phyloP scores from a whole-genome alignment of 2,113 vertebrate genomes.

The Astur gentilis region DNA sequence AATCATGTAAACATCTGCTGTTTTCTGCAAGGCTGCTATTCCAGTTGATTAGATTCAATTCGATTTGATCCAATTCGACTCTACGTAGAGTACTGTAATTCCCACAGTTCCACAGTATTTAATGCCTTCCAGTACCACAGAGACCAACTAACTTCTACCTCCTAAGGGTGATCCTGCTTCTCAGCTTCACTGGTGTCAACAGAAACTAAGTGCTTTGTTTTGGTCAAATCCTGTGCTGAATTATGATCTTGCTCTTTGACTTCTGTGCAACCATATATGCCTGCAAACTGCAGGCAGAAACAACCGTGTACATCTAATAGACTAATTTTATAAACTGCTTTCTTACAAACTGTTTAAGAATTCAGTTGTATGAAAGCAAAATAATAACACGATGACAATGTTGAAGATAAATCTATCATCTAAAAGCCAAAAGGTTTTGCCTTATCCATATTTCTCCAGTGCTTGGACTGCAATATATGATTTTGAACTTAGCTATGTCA shows the following conservation, averaged over 20 bases:
- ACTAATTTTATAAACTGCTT: neutral
- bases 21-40: conserved; percentile 35
- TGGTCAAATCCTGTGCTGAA: neutral
- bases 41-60: conserved; percentile 24
- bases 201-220: neutral
- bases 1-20: conserved; percentile 39
- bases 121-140: neutral
- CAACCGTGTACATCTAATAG: neutral
- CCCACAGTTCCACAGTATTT: neutral
- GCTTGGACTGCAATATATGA: fast-evolving
- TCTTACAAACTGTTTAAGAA: neutral
- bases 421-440: neutral
- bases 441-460: neutral
- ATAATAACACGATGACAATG: neutral
- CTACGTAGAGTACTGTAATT: neutral
- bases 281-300: neutral
- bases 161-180: neutral
- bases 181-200: neutral
- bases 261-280: neutral
- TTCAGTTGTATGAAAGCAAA: neutral
- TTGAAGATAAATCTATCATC: neutral
- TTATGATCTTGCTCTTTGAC: neutral
- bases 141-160: neutral
- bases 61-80: neutral
- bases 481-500: neutral